Evolutionary conservation across 2,113 vertebrate species (phyloP).

Genomic region (Rhynchomys soricoides): DNA sequence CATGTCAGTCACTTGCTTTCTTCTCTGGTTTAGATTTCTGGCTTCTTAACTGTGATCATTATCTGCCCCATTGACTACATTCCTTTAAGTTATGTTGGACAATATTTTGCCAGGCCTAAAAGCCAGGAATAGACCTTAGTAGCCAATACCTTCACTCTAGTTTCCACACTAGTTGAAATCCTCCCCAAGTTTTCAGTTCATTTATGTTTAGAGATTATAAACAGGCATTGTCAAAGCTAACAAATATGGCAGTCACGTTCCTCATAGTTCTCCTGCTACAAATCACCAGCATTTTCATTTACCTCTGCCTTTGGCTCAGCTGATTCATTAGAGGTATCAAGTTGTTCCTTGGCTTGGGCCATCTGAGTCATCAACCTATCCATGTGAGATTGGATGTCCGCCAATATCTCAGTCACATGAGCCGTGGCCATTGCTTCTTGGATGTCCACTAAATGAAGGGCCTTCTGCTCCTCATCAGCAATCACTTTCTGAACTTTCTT

Average conservation of each 20-base stretch:
- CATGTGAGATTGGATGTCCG: constrained; percentile 88
- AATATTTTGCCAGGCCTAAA: not conserved
- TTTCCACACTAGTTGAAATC: not conserved
- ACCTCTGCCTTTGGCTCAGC: constrained; percentile 84
- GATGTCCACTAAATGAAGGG: constrained; percentile 89
- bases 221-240: not conserved
- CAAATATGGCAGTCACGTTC: not conserved
- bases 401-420: constrained; percentile 89
- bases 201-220: constrained; percentile 11
- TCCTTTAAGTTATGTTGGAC: not conserved
- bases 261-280: not conserved
- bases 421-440: constrained; percentile 89
- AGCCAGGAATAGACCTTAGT: not conserved
- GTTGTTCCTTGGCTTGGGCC: constrained; percentile 90
- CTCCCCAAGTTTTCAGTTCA: not conserved
- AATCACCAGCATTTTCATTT: constrained; percentile 46
- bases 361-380: constrained; percentile 91
- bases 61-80: not conserved
- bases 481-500: constrained; percentile 89
- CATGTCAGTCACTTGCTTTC: not conserved
- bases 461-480: constrained; percentile 88
- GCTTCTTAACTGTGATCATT: not conserved
- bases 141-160: not conserved
- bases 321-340: constrained; percentile 87
- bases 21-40: not conserved